Evolutionary conservation across 2,113 vertebrate genomes (phyloP).

Genomic region (Cyanocitta stelleri): DNA sequence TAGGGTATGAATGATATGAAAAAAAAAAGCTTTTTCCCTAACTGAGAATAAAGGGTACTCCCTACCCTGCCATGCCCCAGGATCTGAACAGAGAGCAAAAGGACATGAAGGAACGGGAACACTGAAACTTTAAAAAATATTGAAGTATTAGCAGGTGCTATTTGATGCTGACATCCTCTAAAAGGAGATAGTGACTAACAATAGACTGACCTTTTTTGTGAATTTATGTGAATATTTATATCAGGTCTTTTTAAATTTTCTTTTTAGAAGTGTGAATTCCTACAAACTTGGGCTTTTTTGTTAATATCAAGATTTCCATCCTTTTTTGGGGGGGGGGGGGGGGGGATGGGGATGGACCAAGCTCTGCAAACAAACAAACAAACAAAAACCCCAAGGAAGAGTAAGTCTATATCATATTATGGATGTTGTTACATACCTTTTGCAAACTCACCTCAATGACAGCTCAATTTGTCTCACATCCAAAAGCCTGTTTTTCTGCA

Average conservation of each 20-base stretch:
- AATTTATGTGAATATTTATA: background rate
- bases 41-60: background rate
- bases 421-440: fast-evolving
- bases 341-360: background rate
- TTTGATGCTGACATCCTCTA: background rate
- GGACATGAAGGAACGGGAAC: background rate
- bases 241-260: background rate
- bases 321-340: fast-evolving
- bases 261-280: background rate
- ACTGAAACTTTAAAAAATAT: background rate
- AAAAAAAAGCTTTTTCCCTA: background rate
- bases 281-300: background rate
- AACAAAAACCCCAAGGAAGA: background rate
- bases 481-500: background rate
- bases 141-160: background rate
- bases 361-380: background rate
- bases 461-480: background rate
- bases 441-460: background rate
- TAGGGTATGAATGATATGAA: background rate
- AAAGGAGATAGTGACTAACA: background rate
- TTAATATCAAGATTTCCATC: background rate
- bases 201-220: background rate
- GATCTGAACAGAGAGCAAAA: background rate
- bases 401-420: background rate
- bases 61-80: background rate